Evolutionary conservation across 2,888 invertebrate species (phyloP).

Genomic region (Panorpa germanica): DNA sequence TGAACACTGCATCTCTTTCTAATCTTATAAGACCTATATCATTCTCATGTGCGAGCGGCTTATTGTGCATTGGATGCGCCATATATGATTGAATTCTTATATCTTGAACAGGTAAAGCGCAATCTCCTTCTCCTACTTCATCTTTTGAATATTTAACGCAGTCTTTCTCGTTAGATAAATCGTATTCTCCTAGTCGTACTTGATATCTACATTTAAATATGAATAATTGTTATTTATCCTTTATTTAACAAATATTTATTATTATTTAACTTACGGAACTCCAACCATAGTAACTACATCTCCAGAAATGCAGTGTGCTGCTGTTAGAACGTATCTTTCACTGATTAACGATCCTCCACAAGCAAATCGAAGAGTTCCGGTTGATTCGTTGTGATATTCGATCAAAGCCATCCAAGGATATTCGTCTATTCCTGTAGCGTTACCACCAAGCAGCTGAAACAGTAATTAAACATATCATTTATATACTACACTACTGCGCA

Average conservation of each 20-base stretch:
- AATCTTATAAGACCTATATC: slow-evolving; percentile 30
- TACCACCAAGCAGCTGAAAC: slow-evolving; percentile 23
- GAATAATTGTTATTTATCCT: background rate
- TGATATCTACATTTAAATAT: slow-evolving; percentile 13
- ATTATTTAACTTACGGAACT: slow-evolving; percentile 23
- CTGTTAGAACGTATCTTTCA: slow-evolving; percentile 30
- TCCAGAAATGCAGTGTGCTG: slow-evolving; percentile 31
- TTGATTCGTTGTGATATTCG: slow-evolving; percentile 19
- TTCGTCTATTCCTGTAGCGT: slow-evolving; percentile 25
- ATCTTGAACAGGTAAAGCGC: too few species aligned
- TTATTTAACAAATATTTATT: too few species aligned
- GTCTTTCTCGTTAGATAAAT: too few species aligned
- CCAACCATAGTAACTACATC: slow-evolving; percentile 19
- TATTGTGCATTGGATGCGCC: slow-evolving; percentile 25
- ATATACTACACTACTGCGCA: too few species aligned
- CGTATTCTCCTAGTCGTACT: slow-evolving; percentile 32
- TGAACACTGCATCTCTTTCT: slow-evolving; percentile 20
- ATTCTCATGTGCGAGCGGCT: slow-evolving; percentile 15
- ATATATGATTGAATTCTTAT: too few species aligned
- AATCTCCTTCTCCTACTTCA: too few species aligned
- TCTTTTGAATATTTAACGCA: too few species aligned
- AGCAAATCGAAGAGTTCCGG: slow-evolving; percentile 18
- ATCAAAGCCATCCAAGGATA: slow-evolving; percentile 33
- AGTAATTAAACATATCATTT: too few species aligned
- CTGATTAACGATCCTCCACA: slow-evolving; percentile 34